Percentiles rank a stretch among this genome's conserved stretches.
phyloP scores from a whole-genome alignment of 2,888 invertebrate genomes.

The Dolichomitus sp. region DNA sequence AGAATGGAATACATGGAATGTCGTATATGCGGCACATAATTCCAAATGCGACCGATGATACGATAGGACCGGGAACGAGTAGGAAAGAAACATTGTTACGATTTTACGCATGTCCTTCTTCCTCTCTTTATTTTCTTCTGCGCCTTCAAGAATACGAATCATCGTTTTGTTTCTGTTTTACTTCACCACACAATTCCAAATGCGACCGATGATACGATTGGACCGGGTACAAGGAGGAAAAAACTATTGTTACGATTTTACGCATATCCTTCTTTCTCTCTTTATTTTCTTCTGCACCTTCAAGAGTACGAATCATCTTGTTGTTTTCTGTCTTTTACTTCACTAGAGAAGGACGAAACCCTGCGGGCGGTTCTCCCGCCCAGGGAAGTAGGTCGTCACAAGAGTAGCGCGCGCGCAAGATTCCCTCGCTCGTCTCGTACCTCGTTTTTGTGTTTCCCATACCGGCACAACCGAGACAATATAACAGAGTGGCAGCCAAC shows the following conservation, averaged over 20 bases:
- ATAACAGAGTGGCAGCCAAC: slow-evolving; percentile 27
- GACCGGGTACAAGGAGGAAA: not conserved
- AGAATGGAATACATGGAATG: not conserved
- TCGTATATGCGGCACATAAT: not conserved
- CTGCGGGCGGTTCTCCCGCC: slow-evolving; percentile 41
- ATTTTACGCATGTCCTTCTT: slow-evolving; percentile 27
- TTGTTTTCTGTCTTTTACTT: not conserved
- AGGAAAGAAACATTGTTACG: not conserved
- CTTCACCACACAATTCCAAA: not conserved
- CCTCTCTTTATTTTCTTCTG: slow-evolving; percentile 7
- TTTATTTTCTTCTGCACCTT: not conserved
- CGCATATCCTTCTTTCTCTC: slow-evolving; percentile 33
- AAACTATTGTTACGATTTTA: not conserved
- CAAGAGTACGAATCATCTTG: slow-evolving; percentile 4
- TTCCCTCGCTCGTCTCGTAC: slow-evolving; percentile 51
- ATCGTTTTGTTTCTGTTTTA: not conserved
- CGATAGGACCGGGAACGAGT: not conserved
- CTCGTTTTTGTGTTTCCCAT: slow-evolving; percentile 58
- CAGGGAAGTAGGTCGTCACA: slow-evolving; percentile 63
- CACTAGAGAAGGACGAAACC: slow-evolving; percentile 36
- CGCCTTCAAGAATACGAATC: not conserved
- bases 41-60: not conserved
- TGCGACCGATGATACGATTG: not conserved
- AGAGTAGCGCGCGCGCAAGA: slow-evolving; percentile 61
- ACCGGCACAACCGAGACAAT: slow-evolving; percentile 25